Evolutionary conservation across 2,888 invertebrate species (phyloP).

Genomic region (Pachymerium ferrugineum): DNA sequence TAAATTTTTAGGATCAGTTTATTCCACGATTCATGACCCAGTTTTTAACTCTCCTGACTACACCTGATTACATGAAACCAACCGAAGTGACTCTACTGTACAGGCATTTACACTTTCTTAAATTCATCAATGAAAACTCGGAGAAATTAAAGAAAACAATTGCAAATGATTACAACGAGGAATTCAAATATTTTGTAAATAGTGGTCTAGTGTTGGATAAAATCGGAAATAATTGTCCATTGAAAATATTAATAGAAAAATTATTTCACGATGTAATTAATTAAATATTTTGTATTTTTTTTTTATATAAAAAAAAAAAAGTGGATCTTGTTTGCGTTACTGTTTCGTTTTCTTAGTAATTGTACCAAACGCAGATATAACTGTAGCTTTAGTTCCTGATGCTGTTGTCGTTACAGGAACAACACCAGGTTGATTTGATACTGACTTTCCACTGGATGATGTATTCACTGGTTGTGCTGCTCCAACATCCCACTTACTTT

Average conservation of each 20-base stretch:
- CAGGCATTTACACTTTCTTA: neutral
- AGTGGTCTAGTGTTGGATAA: neutral
- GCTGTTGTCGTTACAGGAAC: slow-evolving; percentile 62
- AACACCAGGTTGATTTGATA: slow-evolving; percentile 51
- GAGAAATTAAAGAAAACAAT: neutral
- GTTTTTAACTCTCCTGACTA: neutral
- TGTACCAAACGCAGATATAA: slow-evolving; percentile 88
- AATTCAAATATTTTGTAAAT: neutral
- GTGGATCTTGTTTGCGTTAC: no score
- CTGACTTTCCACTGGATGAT: slow-evolving; percentile 39
- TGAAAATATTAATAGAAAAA: neutral
- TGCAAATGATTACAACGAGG: neutral
- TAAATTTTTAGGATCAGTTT: neutral
- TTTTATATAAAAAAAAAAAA: no score
- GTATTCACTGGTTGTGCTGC: slow-evolving; percentile 34
- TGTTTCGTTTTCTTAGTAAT: slow-evolving; percentile 64
- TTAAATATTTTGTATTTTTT: no score
- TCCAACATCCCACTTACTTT: slow-evolving; percentile 84
- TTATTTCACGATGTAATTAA: neutral
- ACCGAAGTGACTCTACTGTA: neutral
- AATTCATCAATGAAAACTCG: neutral
- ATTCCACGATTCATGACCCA: neutral
- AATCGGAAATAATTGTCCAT: neutral
- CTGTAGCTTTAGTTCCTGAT: slow-evolving; percentile 84
- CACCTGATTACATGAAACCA: neutral